Evolutionary conservation across 2,888 invertebrate species (phyloP), one percentile per base, ranked within the genome.

Genomic region (Drosophila demipolita): DNA sequence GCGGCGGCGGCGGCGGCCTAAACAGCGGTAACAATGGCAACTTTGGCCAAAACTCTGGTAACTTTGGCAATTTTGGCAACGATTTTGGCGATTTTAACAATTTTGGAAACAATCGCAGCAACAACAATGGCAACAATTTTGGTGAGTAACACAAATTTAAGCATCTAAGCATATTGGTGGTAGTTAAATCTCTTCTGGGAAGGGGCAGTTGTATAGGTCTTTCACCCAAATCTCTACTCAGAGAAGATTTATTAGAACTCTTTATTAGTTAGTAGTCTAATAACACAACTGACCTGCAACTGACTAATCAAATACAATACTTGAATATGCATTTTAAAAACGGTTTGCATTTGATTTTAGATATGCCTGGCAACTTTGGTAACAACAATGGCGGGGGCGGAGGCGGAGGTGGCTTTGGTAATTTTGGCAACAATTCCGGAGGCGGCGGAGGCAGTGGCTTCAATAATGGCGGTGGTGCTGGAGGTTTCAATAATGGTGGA

Each of bases 21-120:
- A 50, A 50, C 40, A 26, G 77, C 61, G 80, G 83, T 36, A 78
- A 75, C 60, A 81, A 82, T 62, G 82, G 89, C 23, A 84, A 82
- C 40, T 87, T 83, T 65, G 89, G 91, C 45, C 87, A 82, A 60
- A 89, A 82, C 64, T 50, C 80, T 61, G 81, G 81, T 38, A 82
- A 87, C 55, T 80, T 85, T 64, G 89, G 87, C 58, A 81, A 78
- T 62, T 78, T 80, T 45, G 84, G 80, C 54, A 88, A 84, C 61
- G 83, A 79, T 66, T 76, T 78, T 80, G 90, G 86, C 61, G 87
- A 75, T 74, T 76, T 74, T 72, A 76, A 85, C 72, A 86, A 82
- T 72, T 89, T 88, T 67, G 91, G 91, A 40, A 87, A 87, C 66
- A 80, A 83, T 50, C 89, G 83, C 57, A 72, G 53, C 66, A 82